Percentiles rank a stretch among this genome's conserved stretches.
Conservation (phyloP, 2,888 invertebrate species). For the Tipula vernalis region DNA sequence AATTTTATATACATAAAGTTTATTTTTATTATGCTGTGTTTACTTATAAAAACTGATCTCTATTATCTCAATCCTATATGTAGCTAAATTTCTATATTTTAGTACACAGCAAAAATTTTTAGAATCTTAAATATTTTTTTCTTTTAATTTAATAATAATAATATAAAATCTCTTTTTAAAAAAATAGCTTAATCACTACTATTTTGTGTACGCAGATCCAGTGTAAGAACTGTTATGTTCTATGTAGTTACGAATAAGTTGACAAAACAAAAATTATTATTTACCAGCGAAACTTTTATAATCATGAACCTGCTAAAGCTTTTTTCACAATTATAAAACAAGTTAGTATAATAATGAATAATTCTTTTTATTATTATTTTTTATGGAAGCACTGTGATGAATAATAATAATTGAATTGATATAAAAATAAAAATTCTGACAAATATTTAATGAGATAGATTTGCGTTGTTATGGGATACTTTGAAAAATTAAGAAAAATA, state of each 20-base stretch:
- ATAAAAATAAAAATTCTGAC: background rate
- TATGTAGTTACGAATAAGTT: background rate
- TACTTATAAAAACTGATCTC: background rate
- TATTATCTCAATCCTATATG: background rate
- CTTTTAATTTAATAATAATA: background rate
- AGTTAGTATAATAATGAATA: background rate
- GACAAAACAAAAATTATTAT: background rate
- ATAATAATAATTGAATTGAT: background rate
- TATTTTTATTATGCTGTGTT: background rate
- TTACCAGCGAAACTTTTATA: background rate
- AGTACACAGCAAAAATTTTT: background rate
- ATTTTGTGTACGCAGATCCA: background rate
- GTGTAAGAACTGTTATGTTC: background rate
- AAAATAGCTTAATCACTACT: background rate
- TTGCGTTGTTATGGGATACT: background rate
- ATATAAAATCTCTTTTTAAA: background rate
- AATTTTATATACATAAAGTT: background rate
- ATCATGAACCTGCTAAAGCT: background rate
- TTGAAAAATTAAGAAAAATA: background rate
- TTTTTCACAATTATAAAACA: background rate
- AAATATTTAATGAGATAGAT: background rate
- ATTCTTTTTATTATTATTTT: background rate
- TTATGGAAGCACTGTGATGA: background rate
- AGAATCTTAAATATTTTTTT: background rate
- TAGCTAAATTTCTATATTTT: background rate